These are phyloP conservation scores for Liolophura sinensis DNA, from an alignment of 1,140 invertebrate genomes.

Conservation along the genomic window DNA sequence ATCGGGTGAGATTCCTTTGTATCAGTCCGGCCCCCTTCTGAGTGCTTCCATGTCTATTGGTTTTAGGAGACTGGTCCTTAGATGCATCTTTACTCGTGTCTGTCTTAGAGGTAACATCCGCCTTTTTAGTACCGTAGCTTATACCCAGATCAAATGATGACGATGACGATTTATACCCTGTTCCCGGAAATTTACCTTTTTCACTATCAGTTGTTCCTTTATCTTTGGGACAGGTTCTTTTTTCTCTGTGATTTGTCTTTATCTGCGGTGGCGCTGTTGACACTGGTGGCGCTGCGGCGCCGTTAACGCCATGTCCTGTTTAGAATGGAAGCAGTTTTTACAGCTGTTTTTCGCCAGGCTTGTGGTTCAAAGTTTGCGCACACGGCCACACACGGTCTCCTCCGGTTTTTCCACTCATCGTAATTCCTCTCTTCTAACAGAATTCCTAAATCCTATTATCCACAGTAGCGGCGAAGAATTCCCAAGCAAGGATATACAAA, in stretches of 20 bases:
- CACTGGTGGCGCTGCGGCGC: neutral
- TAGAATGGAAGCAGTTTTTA: constrained; percentile 54
- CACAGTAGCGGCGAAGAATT: too few relatives aligned
- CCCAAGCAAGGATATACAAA: too few relatives aligned
- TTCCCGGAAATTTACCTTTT: too few relatives aligned
- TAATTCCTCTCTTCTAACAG: constrained; percentile 1
- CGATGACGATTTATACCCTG: too few relatives aligned
- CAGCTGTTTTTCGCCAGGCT: constrained; percentile 53
- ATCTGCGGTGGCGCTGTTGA: constrained; percentile 50
- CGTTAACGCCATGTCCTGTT: constrained; percentile 30
- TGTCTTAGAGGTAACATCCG: neutral
- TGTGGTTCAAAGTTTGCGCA: constrained; percentile 56
- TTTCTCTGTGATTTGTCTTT: constrained; percentile 56
- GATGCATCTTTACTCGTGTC: neutral
- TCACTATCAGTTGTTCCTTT: neutral
- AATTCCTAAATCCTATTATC: too few relatives aligned
- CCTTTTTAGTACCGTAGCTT: too few relatives aligned
- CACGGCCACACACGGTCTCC: constrained; percentile 27
- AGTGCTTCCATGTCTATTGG: neutral
- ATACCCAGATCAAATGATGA: too few relatives aligned
- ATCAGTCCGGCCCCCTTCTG: too few relatives aligned
- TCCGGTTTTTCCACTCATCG: constrained; percentile 13
- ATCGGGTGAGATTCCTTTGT: too few relatives aligned
- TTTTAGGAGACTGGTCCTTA: constrained; percentile 13
- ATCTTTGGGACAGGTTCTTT: constrained; percentile 4